Evolutionary conservation across 2,113 vertebrate genomes (phyloP).

Genomic region (Plecotus auritus): DNA sequence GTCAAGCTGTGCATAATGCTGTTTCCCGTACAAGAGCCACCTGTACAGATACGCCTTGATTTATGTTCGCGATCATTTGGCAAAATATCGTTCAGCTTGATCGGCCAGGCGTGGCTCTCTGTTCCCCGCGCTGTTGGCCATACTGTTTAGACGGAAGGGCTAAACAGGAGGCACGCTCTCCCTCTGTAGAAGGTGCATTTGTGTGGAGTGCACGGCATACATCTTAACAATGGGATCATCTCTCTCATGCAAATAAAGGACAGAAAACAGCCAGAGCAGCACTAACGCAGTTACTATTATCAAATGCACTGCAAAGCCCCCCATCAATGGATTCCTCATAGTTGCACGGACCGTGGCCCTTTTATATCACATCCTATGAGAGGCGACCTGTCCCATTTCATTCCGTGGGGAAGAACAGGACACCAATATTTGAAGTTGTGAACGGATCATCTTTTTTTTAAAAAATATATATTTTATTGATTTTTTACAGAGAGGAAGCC

Average conservation of each 20-base stretch:
- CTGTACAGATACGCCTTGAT: constrained; percentile 72
- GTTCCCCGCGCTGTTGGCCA: neutral
- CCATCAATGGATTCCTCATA: neutral
- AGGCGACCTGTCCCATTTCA: neutral
- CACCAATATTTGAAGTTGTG: neutral
- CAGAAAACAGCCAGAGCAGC: neutral
- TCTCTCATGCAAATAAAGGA: neutral
- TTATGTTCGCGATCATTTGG: constrained; percentile 54
- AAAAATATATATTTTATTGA: too few relatives aligned
- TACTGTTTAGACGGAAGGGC: neutral
- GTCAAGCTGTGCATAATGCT: constrained; percentile 73
- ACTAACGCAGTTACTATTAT: constrained; percentile 1
- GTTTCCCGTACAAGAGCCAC: constrained; percentile 74
- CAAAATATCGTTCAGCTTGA: constrained; percentile 49
- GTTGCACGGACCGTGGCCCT: neutral
- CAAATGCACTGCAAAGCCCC: neutral
- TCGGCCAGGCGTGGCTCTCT: constrained; percentile 48
- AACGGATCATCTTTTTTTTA: neutral
- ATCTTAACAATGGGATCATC: neutral
- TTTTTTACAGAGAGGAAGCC: too few relatives aligned
- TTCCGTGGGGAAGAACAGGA: neutral
- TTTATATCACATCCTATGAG: neutral
- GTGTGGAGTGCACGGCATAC: neutral
- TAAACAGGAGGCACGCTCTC: neutral
- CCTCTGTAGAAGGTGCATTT: neutral